These are phyloP conservation scores for Petromus typicus DNA, from an alignment of 2,113 vertebrate genomes.

Conservation along the genomic window DNA sequence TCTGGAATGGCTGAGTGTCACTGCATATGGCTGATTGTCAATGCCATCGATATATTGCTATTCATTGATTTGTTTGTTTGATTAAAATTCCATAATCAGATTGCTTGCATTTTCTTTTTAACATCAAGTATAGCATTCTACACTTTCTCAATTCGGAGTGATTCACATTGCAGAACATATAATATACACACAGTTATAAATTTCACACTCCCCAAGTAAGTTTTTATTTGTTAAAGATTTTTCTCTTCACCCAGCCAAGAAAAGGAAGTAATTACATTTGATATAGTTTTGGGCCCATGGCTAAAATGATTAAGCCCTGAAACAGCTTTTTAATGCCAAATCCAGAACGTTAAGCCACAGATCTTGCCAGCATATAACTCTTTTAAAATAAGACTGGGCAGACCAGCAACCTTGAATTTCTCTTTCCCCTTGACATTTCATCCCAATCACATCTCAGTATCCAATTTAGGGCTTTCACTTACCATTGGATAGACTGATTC, in stretches of 20 bases:
- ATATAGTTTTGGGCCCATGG: constrained; percentile 62
- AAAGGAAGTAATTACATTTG: constrained; percentile 70
- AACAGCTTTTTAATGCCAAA: constrained; percentile 66
- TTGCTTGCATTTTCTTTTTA: constrained; percentile 41
- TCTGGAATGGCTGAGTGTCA: neutral
- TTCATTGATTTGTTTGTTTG: too few species aligned
- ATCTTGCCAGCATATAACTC: constrained; percentile 55
- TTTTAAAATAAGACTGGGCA: constrained; percentile 70
- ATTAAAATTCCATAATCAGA: constrained; percentile 69
- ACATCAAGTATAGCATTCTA: neutral
- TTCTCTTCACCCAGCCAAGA: constrained; percentile 60
- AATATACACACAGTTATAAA: constrained; percentile 51
- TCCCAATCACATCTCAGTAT: constrained; percentile 64
- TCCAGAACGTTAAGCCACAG: constrained; percentile 61
- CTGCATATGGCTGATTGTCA: too few species aligned
- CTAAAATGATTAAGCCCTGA: constrained; percentile 69
- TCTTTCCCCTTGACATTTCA: constrained; percentile 68
- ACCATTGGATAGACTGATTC: constrained; percentile 53
- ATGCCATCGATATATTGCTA: too few species aligned
- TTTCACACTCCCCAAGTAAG: constrained; percentile 50
- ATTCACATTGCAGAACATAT: constrained; percentile 12
- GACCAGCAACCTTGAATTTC: constrained; percentile 62
- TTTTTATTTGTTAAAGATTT: constrained; percentile 68
- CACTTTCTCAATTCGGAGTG: neutral
- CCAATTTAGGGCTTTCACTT: constrained; percentile 74